Base-by-base conservation (phyloP, 23 tunicate species). In the Corella eumyota region DNA sequence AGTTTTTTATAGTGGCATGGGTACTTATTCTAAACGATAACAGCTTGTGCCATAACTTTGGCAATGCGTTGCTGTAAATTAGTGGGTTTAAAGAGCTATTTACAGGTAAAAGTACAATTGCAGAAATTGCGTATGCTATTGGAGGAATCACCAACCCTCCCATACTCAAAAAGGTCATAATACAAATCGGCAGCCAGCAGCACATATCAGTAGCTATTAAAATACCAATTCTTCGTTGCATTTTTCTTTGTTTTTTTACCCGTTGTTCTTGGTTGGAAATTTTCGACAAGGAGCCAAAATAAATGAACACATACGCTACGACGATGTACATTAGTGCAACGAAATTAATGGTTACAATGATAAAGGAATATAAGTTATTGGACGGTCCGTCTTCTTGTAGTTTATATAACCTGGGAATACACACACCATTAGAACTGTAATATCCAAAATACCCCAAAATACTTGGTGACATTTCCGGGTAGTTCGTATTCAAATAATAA, bases 151-250 rank as follows among this genome's bases (percentile, higher is more conserved):
- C 13, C 19, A 32, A 44, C 13, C 25, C 45, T 60, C 65, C 65
- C 45, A 60, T 33, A 60, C 65, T 60, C 75, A 69, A 59, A 69
- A 56, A 17, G 75, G 75, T 6, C n/a, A n/a, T n/a, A n/a, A n/a
- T n/a, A n/a, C n/a, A n/a, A n/a, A n/a, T n/a, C n/a, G n/a, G n/a
- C n/a, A 69, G 13, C 75, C 75, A 69, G 33, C 67, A 69, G 51
- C 75, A 69, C 25, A 69, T n/a, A 59, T 69, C 75, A 0, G 75
- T 69, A 15, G 51, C 75, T 11, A 69, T 69, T 9, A 69, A 65
- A 27, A 69, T 36, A 6, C 53, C 32, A 26, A 69, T 69, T 36
- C 58, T 69, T n/a, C 65, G 50, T 22, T 69, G 75, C 75, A 69
- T 58, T 5, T 32, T 27, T 24, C 65, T 35, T 50, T 59, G 23